phyloP scores from a whole-genome alignment of 2,797 vertebrate genomes.

The Gallirallus australis region DNA sequence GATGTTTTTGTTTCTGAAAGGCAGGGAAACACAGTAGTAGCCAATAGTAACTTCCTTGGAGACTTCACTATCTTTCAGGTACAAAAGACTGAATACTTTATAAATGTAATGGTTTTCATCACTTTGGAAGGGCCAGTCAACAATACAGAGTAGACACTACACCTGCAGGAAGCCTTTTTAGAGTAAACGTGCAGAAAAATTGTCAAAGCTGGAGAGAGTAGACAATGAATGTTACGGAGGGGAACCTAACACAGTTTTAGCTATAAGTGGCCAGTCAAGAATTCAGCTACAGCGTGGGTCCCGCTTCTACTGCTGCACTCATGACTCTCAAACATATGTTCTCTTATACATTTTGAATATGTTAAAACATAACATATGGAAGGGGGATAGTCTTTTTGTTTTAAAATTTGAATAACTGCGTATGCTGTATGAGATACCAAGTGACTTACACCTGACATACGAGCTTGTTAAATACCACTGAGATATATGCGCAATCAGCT shows the following conservation, averaged over 20 bases:
- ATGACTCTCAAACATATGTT: background rate
- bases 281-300: background rate
- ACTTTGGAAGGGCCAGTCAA: background rate
- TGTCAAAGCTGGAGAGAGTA: background rate
- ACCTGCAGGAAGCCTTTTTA: background rate
- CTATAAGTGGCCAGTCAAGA: background rate
- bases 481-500: background rate
- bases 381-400: background rate
- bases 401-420: background rate
- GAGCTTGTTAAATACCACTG: background rate
- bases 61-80: background rate
- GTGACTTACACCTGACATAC: background rate
- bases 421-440: background rate
- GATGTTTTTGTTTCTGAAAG: background rate
- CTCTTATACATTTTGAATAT: background rate
- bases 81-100: background rate
- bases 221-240: background rate
- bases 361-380: background rate
- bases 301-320: background rate
- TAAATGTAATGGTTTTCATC: background rate
- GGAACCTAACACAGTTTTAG: background rate
- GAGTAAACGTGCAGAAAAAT: background rate
- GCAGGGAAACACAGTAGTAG: background rate
- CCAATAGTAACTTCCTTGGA: background rate
- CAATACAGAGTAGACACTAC: background rate